Base-by-base conservation (phyloP, 1,140 invertebrate genomes). In the Xylocopa sonorina region DNA sequence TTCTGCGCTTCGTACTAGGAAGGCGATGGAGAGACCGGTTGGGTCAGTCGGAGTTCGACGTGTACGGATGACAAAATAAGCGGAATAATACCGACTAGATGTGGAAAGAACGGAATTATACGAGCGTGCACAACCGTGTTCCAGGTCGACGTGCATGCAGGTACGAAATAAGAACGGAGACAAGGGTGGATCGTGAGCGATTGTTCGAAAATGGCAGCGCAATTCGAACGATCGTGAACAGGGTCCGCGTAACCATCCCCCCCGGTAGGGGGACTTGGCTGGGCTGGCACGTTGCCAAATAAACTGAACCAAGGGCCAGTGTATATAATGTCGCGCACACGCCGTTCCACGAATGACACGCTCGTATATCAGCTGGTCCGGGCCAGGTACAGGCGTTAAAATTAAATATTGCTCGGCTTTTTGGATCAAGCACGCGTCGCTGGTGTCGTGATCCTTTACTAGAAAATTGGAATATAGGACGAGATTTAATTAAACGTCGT, bases 41-140 rank as follows among this genome's bases (percentile, higher is more conserved):
- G 69, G 75, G 79, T 63, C 60, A 34, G 63, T 66, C 57, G 57
- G 24, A 69, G 69, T 78, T 80, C 80, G 78, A 88, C 87, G 86
- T 88, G 86, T 87, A 64, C 85, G 76, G 84, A 83, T 78, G 80
- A 80, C 87, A 48, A 88, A 88, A 85, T 87, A 85, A 88, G 78
- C 86, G n/a, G 81, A 75, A 82, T 84, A 83, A 85, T 80, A 80
- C 72, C 64, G 62, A n/a, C 63, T 5, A 82, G 27, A 34, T 29
- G 29, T 24, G 29, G 14, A 67, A 58, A 67, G 63, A 67, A 62
- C n/a, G 48, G 51, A 75, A 80, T 79, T 73, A 77, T 67, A 77
- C 32, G 16, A 3, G 62, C 38, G 55, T 27, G 51, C 32, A 48
- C n/a, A n/a, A 12, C 3, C 2, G 12, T 4, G 60, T 34, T 50